Percentiles rank a stretch among this genome's conserved stretches.
Conservation (phyloP, 2,113 vertebrate genomes). For the Deroptyus accipitrinus region DNA sequence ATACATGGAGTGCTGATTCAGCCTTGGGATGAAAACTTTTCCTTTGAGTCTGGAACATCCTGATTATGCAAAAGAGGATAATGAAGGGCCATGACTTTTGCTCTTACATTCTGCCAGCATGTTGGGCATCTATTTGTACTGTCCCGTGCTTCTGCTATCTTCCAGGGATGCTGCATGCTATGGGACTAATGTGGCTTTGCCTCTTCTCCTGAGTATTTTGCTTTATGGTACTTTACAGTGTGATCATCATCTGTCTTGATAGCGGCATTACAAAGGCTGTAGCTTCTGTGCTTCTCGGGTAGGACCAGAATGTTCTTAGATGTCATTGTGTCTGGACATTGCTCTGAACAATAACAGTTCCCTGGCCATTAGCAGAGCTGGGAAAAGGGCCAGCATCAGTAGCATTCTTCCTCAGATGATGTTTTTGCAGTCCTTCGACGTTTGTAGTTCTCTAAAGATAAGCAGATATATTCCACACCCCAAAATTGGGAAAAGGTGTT, state of each 20-base stretch:
- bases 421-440: background rate
- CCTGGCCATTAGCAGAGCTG: background rate
- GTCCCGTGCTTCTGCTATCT: background rate
- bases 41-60: background rate
- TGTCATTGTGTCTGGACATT: background rate
- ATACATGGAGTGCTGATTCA: rapidly evolving
- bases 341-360: background rate
- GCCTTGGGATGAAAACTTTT: background rate
- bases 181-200: background rate
- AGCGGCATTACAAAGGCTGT: background rate
- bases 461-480: background rate
- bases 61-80: background rate
- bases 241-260: background rate
- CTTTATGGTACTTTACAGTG: background rate
- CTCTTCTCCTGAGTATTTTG: background rate
- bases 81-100: background rate
- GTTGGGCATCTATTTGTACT: background rate
- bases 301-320: background rate
- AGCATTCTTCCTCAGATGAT: background rate
- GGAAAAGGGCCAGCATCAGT: background rate
- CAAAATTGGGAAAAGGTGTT: background rate
- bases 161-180: background rate
- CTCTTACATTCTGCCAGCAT: background rate
- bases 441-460: background rate
- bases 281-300: background rate